Conservation (phyloP, 2,113 vertebrate genomes). For the zebrafish (Danio rerio) region DNA sequence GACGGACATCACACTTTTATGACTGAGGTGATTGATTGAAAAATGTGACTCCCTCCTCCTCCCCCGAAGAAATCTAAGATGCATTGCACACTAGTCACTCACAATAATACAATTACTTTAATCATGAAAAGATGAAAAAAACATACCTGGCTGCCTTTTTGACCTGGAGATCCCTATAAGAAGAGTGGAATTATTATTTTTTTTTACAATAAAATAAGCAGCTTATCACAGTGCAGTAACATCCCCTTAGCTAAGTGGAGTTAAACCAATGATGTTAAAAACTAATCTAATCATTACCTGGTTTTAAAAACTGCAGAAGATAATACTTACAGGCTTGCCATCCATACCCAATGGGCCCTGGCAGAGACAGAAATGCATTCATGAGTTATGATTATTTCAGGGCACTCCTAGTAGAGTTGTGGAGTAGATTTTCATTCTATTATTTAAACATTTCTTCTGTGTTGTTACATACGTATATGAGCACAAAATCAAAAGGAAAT, state of each 20-base stretch:
- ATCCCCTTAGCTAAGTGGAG: background rate
- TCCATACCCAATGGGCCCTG: slow-evolving; percentile 88
- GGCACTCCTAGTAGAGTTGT: background rate
- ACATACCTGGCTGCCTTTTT: slow-evolving; percentile 63
- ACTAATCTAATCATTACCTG: background rate
- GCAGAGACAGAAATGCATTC: slow-evolving; percentile 48
- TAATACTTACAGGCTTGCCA: slow-evolving; percentile 85
- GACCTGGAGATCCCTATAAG: slow-evolving; percentile 61
- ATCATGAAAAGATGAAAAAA: background rate
- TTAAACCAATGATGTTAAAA: background rate
- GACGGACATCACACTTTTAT: too few species aligned
- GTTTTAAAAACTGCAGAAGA: slow-evolving; percentile 2
- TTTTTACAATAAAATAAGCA: background rate
- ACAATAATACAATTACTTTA: background rate
- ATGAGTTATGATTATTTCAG: slow-evolving; percentile 10
- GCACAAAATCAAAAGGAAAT: too few species aligned
- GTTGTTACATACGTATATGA: background rate
- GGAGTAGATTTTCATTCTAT: background rate
- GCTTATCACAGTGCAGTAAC: background rate
- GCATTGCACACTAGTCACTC: background rate
- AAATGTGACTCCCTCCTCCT: too few species aligned
- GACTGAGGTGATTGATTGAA: too few species aligned
- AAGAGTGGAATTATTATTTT: slow-evolving; percentile 9
- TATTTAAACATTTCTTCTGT: background rate
- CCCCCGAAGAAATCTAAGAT: background rate